Conservation (phyloP, 1,140 invertebrate genomes). For the Magallana ariakensis region DNA sequence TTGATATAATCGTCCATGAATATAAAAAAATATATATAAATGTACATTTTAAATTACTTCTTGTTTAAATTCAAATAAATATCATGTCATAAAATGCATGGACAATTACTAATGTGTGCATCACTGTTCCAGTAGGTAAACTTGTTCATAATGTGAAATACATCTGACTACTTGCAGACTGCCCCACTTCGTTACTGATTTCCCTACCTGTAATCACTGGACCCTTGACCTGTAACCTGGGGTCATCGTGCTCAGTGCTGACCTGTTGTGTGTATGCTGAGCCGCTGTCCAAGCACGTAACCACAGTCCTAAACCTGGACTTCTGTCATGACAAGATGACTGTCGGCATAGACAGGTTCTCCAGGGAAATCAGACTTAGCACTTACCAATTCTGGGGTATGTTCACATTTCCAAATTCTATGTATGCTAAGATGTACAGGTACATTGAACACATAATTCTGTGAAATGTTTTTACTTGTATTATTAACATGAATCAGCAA, state of each 20-base stretch:
- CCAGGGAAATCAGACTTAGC: background rate
- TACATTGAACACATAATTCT: too few relatives aligned
- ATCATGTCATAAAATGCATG: too few relatives aligned
- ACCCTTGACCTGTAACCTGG: constrained; percentile 32
- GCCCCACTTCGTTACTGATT: background rate
- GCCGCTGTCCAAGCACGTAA: background rate
- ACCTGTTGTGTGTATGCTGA: constrained; percentile 24
- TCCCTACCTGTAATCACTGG: constrained; percentile 18
- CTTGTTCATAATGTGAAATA: too few relatives aligned
- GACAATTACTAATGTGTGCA: too few relatives aligned
- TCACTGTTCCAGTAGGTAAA: too few relatives aligned
- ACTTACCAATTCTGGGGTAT: constrained; percentile 15
- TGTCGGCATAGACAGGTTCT: constrained; percentile 9
- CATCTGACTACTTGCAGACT: background rate
- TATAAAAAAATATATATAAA: too few relatives aligned
- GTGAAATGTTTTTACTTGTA: too few relatives aligned
- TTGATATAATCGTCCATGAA: too few relatives aligned
- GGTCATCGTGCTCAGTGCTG: constrained; percentile 1
- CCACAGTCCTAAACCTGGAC: background rate
- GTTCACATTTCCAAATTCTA: background rate
- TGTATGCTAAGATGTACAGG: too few relatives aligned
- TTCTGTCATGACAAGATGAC: constrained; percentile 16
- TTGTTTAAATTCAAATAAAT: too few relatives aligned
- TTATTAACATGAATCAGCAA: too few relatives aligned
- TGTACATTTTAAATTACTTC: too few relatives aligned